Evolutionary conservation across 2,797 vertebrate genomes (phyloP), one percentile per base, ranked within the genome.

Genomic region (Rhinogobio ventralis): DNA sequence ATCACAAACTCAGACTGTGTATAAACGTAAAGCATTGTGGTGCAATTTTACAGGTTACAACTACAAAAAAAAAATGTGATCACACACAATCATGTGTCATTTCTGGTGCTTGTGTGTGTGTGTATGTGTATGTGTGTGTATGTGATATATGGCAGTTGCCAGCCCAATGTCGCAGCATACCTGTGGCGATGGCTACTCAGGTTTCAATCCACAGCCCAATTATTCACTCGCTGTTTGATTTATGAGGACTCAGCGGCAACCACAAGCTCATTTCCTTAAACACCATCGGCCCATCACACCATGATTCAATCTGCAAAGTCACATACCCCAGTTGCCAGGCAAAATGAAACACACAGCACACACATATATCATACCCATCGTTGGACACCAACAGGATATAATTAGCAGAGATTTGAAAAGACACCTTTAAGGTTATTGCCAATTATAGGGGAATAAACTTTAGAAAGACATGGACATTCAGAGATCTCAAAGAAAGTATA

Each of bases 221-320:
- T 91, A 89, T 85, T 91, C 89, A 90, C 79, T 81, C 19, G 42
- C 83, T 51, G 51, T 78, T 85, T 90, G 90, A 91, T 91, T 90
- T 89, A 91, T 88, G 90, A 85, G 86, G 62, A 74, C 71, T 49
- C 81, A 39, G 55, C 53, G 49, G 79, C 79, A 81, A 89, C 81
- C 85, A 67, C 86, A 49, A 79, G 85, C 89, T 90, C 89, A 89
- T 91, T 89, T 91, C 89, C 90, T 90, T 90, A 91, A 90, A 88
- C 89, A 81, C 89, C 82, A 85, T 67, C 30, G 23, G 60, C 69
- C 84, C 55, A 64, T 86, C 67, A 49, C 78, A 68, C 74, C 53
- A 23, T 46, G 68, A 60, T 60, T 76, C 73, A 60, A 64, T 36
- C 57, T 72, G 85, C 76, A 79, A 87, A 89, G 85, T 74, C 51